Evolutionary conservation across 1,140 invertebrate species (phyloP), one percentile per base, ranked within the genome.

Genomic region (Radopholus similis): DNA sequence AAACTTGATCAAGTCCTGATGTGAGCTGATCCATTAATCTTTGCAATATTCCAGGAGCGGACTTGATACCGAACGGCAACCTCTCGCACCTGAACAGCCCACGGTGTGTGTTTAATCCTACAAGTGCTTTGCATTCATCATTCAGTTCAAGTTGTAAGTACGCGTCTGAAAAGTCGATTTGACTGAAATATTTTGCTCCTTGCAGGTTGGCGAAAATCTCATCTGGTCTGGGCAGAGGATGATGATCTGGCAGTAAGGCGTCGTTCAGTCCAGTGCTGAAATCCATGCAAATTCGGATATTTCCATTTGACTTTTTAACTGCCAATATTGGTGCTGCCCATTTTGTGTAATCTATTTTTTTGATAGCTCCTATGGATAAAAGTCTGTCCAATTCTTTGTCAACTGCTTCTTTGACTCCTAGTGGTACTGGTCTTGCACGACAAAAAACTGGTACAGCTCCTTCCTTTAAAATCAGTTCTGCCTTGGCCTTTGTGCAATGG

Each of bases 41-140:
- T 64, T 87, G 83, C 64, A 86, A 87, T 64, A 84, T 81, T 30
- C 79, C 59, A 26, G 86, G 83, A 1, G 84, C 83, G 21, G 79
- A 81, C 68, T 82, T 81, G 8, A 87, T 82, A 8, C 83, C 85
- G 80, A 85, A 87, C 4, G 74, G 80, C 5, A 85, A 59, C 40
- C 81, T 60, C 62, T 83, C 83, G 71, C 83, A 82, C 51, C 56
- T 15, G 54, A 80, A 85, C 13, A 76, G 76, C 23, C 83, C 55
- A 6, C 55, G 55, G 26, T 57, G 55, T 8, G 55, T 57, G 26
- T 28, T 72, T 23, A 71, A 65, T 21, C 18, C 38, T 4, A 35
- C 21, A 2, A 71, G 37, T 44, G 64, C 57, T 44, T 67, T 71
- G 4, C 68, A 56, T 8, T 66, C 40, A 11, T 64, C 68, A 21